Base-by-base conservation (phyloP, 2,797 vertebrate genomes). In the Xiphorhynchus erythropygius region DNA sequence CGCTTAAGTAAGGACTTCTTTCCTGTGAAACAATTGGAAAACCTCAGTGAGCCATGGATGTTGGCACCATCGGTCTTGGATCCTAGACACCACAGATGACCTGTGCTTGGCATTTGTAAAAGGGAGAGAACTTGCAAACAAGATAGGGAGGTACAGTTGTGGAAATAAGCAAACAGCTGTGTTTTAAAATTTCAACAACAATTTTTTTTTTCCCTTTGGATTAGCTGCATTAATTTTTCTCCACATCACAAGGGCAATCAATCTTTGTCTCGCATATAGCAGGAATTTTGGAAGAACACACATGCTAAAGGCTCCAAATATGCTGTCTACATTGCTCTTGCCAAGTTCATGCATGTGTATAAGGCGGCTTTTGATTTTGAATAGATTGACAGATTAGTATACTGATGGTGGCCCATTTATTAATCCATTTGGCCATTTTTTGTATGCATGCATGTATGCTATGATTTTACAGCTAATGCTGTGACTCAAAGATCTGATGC, bases 1-100 rank as follows among this genome's bases (percentile, higher is more conserved):
- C 23, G 46, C 14, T 79, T 60, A 21, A 0, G 1, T 44, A 41
- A 75, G 15, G 5, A 5, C 0, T 1, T 4, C 24, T 64, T 74
- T 64, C 41, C 57, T 68, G 23, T 64, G 56, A 74, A 91, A 82
- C 8, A 49, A 18, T 3, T 56, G 18, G 39, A 60, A 78, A 85
- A 70, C 8, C 2, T 92, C 13, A 15, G 10, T 28, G 33, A 86
- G 17, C 30, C 49, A 57, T 90, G 55, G 11, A 53, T 28, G 2
- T 22, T 67, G 41, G 16, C 63, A 44, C 37, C 28, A 13, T 11
- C 24, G 7, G 14, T 63, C n/a, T 82, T 76, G 22, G 44, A 35
- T 73, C 42, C 28, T 30, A 65, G 24, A 67, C 25, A 37, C 21
- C 30, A 28, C 9, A 35, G 22, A 35, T 32, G 10, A n/a, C 5